These are phyloP conservation scores for Salmo trutta DNA, from an alignment of 2,797 vertebrate genomes.

Conservation along the genomic window DNA sequence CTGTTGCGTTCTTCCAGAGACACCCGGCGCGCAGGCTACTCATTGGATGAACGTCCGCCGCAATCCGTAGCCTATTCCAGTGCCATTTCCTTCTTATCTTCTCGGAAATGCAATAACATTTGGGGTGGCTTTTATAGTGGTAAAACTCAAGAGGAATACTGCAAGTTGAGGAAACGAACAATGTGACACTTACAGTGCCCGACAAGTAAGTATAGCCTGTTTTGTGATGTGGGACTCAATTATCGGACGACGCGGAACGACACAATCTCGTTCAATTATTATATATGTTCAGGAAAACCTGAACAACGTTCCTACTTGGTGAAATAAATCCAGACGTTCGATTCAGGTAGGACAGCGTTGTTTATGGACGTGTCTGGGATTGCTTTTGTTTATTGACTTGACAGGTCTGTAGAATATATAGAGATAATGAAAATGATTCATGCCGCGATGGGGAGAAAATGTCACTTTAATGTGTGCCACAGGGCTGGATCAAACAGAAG, in stretches of 20 bases:
- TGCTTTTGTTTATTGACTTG: conserved; percentile 2
- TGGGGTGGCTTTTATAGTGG: conserved; percentile 34
- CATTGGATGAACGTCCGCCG: conserved; percentile 18
- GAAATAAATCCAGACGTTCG: conserved; percentile 25
- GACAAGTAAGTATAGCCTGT: conserved; percentile 19
- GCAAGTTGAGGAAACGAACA: conserved; percentile 42
- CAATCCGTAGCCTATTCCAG: conserved; percentile 8
- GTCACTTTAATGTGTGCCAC: conserved; percentile 11
- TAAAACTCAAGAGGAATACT: conserved; percentile 52
- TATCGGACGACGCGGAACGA: conserved; percentile 20
- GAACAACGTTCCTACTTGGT: neutral
- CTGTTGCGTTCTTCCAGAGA: conserved; percentile 29
- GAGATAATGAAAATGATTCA: neutral
- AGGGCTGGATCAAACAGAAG: neutral
- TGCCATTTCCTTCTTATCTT: conserved; percentile 23
- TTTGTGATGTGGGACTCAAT: conserved; percentile 26
- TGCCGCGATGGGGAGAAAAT: conserved; percentile 1
- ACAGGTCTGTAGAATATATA: conserved; percentile 3
- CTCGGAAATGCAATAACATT: conserved; percentile 42
- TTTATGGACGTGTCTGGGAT: conserved; percentile 11
- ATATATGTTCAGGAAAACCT: neutral
- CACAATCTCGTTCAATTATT: neutral
- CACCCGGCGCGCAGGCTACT: conserved; percentile 8
- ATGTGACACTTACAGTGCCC: conserved; percentile 50
- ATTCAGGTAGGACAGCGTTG: conserved; percentile 35